Evolutionary conservation across 2,797 vertebrate species (phyloP), one percentile per base, ranked within the genome.

Genomic region (Eremophila alpestris): DNA sequence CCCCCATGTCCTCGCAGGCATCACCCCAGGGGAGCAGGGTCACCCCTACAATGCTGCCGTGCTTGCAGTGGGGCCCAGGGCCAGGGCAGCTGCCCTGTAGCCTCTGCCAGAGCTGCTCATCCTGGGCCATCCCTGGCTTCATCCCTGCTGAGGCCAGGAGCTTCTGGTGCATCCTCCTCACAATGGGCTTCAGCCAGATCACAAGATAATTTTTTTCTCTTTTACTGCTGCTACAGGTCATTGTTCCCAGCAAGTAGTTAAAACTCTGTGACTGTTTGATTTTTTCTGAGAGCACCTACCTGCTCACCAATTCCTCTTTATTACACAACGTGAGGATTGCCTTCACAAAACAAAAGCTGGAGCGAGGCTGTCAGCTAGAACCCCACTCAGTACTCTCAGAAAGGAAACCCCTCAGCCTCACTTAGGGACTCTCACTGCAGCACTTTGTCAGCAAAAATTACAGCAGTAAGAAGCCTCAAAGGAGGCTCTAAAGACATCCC

Each of bases 31-130:
- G 12, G 6, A 41, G 8, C 16, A 55, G 46, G 26, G 13, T 7
- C n/a, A 63, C 21, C 23, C 21, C 4, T 26, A 7, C 0, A 1
- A 13, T 17, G 23, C 52, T 85, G 36, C 21, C 21, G 8, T 0
- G 0, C 27, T n/a, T 7, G 1, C 18, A 52, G 52, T 0, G 0
- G 13, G 29, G 2, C 16, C 16, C 3, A 20, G 56, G 22, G 13
- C 26, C 11, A 5, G n/a, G 11, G 4, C 43, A 82, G 48, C 30
- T 69, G 60, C 4, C 26, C 17, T 0, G 0, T 4, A 29, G 20
- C 11, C 26, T 6, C 48, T 46, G 6, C 3, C 4, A 1, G 20
- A 14, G 17, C 48, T 58, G 27, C 29, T 9, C 38, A n/a, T 29
- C 11, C 23, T n/a, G 62, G 36, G 19, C 10, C 3, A 7, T 19